A percentile compares a stretch with the other conserved stretches of the same genome.
Conservation (phyloP, 30 jellyfish, hydroid and myxozoan genomes). For the Hydra vulgaris region DNA sequence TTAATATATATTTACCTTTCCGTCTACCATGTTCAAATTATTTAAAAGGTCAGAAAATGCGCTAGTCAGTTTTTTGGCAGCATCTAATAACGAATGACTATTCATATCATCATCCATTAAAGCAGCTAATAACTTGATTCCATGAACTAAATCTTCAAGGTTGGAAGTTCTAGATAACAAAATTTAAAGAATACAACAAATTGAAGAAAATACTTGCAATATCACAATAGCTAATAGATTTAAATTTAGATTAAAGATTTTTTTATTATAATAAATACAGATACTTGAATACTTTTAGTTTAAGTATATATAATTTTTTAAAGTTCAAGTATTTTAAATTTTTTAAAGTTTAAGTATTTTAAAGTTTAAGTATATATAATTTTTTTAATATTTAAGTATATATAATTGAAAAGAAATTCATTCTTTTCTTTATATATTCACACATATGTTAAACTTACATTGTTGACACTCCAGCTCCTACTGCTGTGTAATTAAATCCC, state of each 20-base stretch:
- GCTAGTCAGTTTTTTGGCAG: constrained; percentile 60
- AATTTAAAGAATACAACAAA: not conserved
- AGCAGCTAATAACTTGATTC: constrained; percentile 72
- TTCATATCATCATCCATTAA: constrained; percentile 66
- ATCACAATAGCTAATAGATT: no score
- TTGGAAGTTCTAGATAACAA: constrained; percentile 39
- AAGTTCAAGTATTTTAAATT: no score
- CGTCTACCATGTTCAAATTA: constrained; percentile 55
- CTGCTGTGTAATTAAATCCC: constrained; percentile 82
- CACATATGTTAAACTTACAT: no score
- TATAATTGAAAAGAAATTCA: no score
- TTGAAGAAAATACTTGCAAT: not conserved
- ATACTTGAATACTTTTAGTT: no score
- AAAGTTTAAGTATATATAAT: no score
- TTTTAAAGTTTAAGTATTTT: no score
- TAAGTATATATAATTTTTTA: no score
- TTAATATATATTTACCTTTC: constrained; percentile 35
- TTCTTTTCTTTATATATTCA: no score
- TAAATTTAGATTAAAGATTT: not conserved
- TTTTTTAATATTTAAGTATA: no score
- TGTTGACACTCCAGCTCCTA: constrained; percentile 94
- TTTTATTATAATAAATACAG: no score
- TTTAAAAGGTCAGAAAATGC: constrained; percentile 58
- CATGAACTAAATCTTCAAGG: constrained; percentile 71
- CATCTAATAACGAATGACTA: constrained; percentile 50